phyloP scores from a whole-genome alignment of 2,113 vertebrate genomes.

The Telmatochromis sp. region DNA sequence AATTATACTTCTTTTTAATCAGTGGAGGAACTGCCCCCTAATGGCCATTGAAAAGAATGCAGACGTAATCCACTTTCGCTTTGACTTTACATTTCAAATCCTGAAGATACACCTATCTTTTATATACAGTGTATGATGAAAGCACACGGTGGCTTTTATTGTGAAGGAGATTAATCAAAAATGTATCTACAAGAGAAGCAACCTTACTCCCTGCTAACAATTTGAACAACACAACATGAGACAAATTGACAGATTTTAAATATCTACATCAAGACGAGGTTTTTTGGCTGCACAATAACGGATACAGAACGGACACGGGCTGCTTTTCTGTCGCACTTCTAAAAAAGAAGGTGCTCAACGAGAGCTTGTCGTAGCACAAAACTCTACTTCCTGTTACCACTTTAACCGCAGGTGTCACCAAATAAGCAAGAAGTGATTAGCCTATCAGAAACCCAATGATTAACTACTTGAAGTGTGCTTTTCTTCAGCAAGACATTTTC shows the following conservation, averaged over 20 bases:
- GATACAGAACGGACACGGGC: not conserved
- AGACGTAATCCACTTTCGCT: not conserved
- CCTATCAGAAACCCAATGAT: not conserved
- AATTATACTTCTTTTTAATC: not conserved
- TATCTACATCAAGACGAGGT: not conserved
- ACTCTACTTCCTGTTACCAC: not conserved
- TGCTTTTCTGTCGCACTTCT: not conserved
- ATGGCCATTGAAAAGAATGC: not conserved
- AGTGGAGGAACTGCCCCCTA: not conserved
- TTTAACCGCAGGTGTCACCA: not conserved
- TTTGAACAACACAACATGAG: not conserved
- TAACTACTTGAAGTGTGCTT: not conserved
- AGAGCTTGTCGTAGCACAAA: not conserved
- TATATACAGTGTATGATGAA: not conserved
- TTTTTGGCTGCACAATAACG: not conserved
- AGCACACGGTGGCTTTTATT: not conserved
- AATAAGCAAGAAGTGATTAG: not conserved
- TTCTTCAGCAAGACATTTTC: not conserved
- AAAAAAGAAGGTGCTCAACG: not conserved
- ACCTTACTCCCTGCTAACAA: not conserved
- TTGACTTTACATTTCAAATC: not conserved
- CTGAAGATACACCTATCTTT: not conserved
- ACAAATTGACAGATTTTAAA: not conserved
- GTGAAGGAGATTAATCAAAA: not conserved
- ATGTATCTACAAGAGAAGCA: not conserved